A percentile compares a stretch with the other conserved stretches of the same genome.
Evolutionary conservation across 1,140 invertebrate species (phyloP).

Genomic region (Mamestra configurata): DNA sequence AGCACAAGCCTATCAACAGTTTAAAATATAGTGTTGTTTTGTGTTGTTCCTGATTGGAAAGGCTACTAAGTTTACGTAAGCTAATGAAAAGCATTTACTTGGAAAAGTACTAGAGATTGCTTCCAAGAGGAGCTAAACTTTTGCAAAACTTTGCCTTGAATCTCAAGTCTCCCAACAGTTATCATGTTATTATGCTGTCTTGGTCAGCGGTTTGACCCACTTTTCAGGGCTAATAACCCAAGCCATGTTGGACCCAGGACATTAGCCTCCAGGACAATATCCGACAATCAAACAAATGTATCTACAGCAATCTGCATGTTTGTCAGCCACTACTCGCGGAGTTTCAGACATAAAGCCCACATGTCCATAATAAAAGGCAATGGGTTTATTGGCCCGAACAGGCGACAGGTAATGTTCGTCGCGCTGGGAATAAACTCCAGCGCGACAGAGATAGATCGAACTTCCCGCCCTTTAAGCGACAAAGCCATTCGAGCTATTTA

Average conservation of each 20-base stretch:
- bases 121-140: too few relatives aligned
- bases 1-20: too few relatives aligned
- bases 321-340: background rate
- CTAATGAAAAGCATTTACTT: too few relatives aligned
- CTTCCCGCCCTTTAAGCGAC: background rate
- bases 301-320: background rate
- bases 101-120: too few relatives aligned
- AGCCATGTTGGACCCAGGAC: background rate
- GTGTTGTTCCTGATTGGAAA: too few relatives aligned
- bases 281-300: background rate
- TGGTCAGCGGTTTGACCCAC: too few relatives aligned
- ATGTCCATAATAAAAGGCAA: constrained; percentile 5
- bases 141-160: too few relatives aligned
- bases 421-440: background rate
- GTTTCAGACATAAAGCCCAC: constrained; percentile 3
- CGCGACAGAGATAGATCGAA: background rate
- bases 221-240: too few relatives aligned
- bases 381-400: constrained; percentile 21
- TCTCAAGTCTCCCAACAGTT: too few relatives aligned
- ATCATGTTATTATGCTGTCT: too few relatives aligned
- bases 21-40: too few relatives aligned
- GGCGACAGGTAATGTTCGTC: constrained; percentile 8
- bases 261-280: background rate
- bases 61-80: too few relatives aligned
- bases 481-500: background rate